Conservation (phyloP, 2,888 invertebrate species). For the Rhyacophila evoluta region DNA sequence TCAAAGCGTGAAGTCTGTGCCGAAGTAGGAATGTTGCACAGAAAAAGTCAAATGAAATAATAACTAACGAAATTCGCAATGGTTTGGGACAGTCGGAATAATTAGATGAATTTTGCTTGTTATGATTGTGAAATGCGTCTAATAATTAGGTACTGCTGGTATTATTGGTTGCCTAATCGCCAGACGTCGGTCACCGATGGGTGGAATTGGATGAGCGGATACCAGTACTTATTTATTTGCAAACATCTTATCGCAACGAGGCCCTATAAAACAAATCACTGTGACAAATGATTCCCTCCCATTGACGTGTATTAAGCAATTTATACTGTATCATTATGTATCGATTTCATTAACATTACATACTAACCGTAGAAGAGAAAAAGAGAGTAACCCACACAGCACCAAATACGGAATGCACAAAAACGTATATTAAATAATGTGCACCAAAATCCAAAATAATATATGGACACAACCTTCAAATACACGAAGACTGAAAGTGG, state of each 20-base stretch:
- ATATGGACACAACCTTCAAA: too few relatives aligned
- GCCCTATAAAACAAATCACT: slow-evolving; percentile 22
- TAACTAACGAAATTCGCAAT: not conserved
- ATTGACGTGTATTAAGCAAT: not conserved
- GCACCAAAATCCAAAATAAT: too few relatives aligned
- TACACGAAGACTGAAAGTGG: too few relatives aligned
- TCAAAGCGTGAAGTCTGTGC: not conserved
- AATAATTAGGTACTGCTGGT: not conserved
- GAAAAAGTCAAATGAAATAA: not conserved
- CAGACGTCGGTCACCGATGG: slow-evolving; percentile 37
- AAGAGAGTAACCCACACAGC: too few relatives aligned
- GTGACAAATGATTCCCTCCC: not conserved
- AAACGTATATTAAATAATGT: too few relatives aligned
- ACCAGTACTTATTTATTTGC: slow-evolving; percentile 40
- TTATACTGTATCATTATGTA: too few relatives aligned
- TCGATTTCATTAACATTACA: too few relatives aligned
- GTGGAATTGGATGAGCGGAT: slow-evolving; percentile 30
- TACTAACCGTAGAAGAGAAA: too few relatives aligned
- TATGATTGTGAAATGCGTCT: not conserved
- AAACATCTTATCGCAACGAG: slow-evolving; percentile 30
- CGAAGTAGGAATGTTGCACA: not conserved
- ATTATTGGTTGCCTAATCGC: slow-evolving; percentile 29
- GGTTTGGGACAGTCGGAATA: slow-evolving; percentile 9
- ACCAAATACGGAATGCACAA: too few relatives aligned
- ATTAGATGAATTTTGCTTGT: slow-evolving; percentile 5